Percentiles rank a stretch among this genome's conserved stretches.
These are phyloP conservation scores for Drosophila ustulata DNA, from an alignment of 2,888 invertebrate species.

Conservation along the genomic window DNA sequence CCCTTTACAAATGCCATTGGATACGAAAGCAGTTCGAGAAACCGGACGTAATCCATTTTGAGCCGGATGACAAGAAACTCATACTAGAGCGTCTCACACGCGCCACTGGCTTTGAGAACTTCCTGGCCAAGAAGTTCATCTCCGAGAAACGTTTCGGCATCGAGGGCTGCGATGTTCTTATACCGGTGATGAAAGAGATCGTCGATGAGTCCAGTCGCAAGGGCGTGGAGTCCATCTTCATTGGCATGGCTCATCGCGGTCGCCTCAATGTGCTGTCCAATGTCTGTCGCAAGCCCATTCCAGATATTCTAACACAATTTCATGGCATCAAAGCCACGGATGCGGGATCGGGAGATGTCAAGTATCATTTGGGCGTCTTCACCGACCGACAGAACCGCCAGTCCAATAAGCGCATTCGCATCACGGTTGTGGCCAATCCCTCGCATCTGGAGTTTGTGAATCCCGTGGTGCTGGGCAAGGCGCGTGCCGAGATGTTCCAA, in stretches of 20 bases:
- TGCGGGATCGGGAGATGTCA: conserved; percentile 94
- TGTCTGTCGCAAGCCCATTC: conserved; percentile 94
- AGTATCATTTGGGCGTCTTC: conserved; percentile 95
- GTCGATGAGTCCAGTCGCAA: conserved; percentile 96
- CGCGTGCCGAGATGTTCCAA: conserved; percentile 93
- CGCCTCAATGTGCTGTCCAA: conserved; percentile 94
- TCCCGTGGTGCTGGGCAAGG: conserved; percentile 94
- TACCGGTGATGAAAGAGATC: conserved; percentile 98
- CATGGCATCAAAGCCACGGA: conserved; percentile 91
- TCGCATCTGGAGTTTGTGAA: conserved; percentile 96
- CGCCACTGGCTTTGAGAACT: conserved; percentile 98
- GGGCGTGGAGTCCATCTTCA: conserved; percentile 97
- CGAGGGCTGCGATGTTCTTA: conserved; percentile 99
- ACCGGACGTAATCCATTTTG: conserved; percentile 93
- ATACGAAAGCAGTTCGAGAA: conserved; percentile 97
- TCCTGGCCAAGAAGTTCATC: conserved; percentile 98
- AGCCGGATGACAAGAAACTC: conserved; percentile 94
- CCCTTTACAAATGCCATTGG: conserved; percentile 98
- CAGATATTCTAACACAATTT: conserved; percentile 95
- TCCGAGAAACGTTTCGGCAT: conserved; percentile 99
- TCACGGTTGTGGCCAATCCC: conserved; percentile 96
- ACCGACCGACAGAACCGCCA: conserved; percentile 91
- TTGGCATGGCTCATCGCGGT: conserved; percentile 95
- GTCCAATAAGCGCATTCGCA: conserved; percentile 90
- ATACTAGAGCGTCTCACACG: conserved; percentile 96